Conservation (phyloP, 2,888 invertebrate genomes). For the Drosophila acutilabella region DNA sequence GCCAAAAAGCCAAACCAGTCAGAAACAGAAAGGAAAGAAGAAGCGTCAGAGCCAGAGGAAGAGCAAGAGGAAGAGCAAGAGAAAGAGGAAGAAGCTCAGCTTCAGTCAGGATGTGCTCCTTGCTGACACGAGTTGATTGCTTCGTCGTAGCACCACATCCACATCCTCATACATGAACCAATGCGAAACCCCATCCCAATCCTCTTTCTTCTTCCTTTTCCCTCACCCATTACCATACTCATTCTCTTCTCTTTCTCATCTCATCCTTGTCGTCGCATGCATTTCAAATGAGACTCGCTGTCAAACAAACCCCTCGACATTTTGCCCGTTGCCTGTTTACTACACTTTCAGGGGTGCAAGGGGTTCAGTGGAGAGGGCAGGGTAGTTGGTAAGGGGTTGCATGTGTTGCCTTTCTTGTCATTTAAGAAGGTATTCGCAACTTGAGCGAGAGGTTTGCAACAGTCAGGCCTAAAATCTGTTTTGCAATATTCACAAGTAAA, state of each 20-base stretch:
- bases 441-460: conserved; percentile 37
- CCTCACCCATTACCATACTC: background rate
- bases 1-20: conserved; percentile 54
- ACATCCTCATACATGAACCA: conserved; percentile 2
- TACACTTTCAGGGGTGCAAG: conserved; percentile 31
- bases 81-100: conserved; percentile 1
- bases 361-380: conserved; percentile 27
- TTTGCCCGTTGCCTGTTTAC: conserved; percentile 39
- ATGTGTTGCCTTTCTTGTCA: conserved; percentile 28
- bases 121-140: conserved; percentile 69
- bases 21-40: background rate
- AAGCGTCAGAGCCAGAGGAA: conserved; percentile 8
- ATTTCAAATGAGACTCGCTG: conserved; percentile 70
- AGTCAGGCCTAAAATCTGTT: conserved; percentile 20
- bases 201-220: background rate
- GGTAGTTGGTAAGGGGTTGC: conserved; percentile 36
- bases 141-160: conserved; percentile 38
- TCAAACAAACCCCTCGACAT: conserved; percentile 45
- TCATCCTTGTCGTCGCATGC: conserved; percentile 60
- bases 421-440: conserved; percentile 32
- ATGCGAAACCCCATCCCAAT: background rate
- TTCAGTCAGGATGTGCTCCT: conserved; percentile 60
- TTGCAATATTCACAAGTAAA: conserved; percentile 3
- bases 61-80: conserved; percentile 1
- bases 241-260: conserved; percentile 2